Base-by-base conservation (phyloP, 2,888 invertebrate genomes). In the Xestia rhomboidea region DNA sequence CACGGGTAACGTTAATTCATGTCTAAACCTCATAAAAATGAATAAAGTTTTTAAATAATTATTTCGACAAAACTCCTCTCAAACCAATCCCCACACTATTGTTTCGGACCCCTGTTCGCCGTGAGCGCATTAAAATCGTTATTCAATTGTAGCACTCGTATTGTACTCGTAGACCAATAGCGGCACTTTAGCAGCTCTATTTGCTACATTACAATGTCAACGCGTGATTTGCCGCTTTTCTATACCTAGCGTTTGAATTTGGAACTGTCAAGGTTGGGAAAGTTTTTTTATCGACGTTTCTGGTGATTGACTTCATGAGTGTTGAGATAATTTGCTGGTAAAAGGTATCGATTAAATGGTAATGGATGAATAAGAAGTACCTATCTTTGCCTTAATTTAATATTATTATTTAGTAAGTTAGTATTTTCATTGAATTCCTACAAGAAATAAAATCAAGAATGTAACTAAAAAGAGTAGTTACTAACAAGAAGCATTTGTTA, bases 121-220 rank as follows among this genome's bases (percentile, higher is more conserved):
- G 90, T 86, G 90, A 84, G 90, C 90, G 87, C 93, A 94, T 94
- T 95, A 94, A 93, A 94, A 95, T 96, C 92, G 95, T 96, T 96
- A 96, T 95, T 95, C 96, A 96, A 96, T 96, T 96, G 95, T 92
- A 84, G 89, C 90, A 86, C 90, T 91, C 89, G 92, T 92, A 93
- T 94, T 93, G 94, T 62, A 34, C 62, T 62, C 62, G 34, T 95
- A 82, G 92, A 86, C 89, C 93, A 93, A 94, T 95, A 93, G 89
- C 91, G 90, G 91, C 90, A 92, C 91, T 94, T 93, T 91, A 90
- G 89, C 88, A 91, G 89, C 86, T 91, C 79, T 79, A 84, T 82
- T 88, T 79, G 81, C 54, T 83, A 79, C 69, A 80, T 49, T 81
- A 88, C 89, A 85, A 87, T 84, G 85, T 82, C 83, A 87, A 78